Evolutionary conservation across 2,888 invertebrate genomes (phyloP).

Genomic region (Steinernema carpocapsae): DNA sequence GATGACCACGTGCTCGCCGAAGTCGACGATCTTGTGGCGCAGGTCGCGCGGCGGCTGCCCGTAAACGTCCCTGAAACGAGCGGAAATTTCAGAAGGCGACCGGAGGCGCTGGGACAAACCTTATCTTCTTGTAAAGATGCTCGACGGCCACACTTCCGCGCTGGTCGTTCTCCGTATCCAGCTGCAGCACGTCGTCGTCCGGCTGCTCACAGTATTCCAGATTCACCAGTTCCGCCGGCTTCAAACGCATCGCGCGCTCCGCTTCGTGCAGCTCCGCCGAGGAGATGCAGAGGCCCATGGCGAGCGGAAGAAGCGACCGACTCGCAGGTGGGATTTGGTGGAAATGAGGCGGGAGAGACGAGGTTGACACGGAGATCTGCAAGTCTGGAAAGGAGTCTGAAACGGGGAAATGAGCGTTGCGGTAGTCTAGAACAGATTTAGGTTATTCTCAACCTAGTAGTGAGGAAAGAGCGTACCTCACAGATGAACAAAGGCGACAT

Average conservation of each 20-base stretch:
- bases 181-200: constrained; percentile 38
- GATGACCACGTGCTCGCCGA: constrained; percentile 36
- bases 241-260: constrained; percentile 27
- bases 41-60: constrained; percentile 38
- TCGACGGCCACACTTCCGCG: constrained; percentile 39
- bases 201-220: constrained; percentile 40
- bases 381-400: too few species aligned
- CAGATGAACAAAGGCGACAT: too few species aligned
- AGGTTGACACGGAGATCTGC: too few species aligned
- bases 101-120: constrained; percentile 24
- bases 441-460: too few species aligned
- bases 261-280: constrained; percentile 24
- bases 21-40: constrained; percentile 38
- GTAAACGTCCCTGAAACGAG: constrained; percentile 40
- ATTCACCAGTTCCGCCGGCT: background rate
- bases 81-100: background rate
- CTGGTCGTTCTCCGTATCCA: constrained; percentile 41
- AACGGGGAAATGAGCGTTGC: too few species aligned
- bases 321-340: too few species aligned
- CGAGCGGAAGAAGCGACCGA: background rate
- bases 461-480: too few species aligned
- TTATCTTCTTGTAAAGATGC: constrained; percentile 37
- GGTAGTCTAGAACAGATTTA: too few species aligned
- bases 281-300: background rate
- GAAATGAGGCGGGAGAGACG: too few species aligned